Conservation (phyloP, 2,113 vertebrate species). For the Oenanthe melanoleuca region DNA sequence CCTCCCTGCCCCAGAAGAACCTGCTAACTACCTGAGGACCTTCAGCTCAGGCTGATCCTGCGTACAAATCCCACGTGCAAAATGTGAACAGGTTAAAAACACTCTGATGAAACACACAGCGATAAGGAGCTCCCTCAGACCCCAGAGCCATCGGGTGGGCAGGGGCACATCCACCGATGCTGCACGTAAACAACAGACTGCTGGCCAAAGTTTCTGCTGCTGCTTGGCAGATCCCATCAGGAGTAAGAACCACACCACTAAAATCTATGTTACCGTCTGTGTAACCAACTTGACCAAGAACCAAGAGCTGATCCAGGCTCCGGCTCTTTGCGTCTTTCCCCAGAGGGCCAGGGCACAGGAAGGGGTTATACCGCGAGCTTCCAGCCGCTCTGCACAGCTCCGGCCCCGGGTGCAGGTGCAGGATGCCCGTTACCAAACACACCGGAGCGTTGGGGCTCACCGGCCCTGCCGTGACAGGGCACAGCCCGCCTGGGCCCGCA, state of each 20-base stretch:
- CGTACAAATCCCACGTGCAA: fast-evolving
- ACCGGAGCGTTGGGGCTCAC: neutral
- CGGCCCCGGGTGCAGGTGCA: neutral
- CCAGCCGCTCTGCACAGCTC: neutral
- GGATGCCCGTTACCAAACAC: neutral
- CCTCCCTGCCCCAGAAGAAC: neutral
- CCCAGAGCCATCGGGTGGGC: fast-evolving
- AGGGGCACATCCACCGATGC: fast-evolving
- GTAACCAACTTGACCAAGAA: neutral
- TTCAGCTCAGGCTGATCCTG: fast-evolving
- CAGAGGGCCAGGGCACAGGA: neutral
- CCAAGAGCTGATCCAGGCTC: neutral
- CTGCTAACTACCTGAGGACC: neutral
- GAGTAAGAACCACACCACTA: fast-evolving
- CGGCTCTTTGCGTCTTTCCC: neutral
- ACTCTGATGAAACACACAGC: fast-evolving
- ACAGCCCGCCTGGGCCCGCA: neutral
- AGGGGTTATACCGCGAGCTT: neutral
- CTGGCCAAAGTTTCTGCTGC: neutral
- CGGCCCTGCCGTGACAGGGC: neutral
- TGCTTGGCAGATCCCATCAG: too few relatives aligned
- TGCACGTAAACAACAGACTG: fast-evolving
- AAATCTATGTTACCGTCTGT: neutral
- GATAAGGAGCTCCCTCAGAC: neutral
- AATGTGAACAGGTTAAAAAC: fast-evolving